phyloP scores from a whole-genome alignment of 2,888 invertebrate genomes.

The Apocheima hispidaria region DNA sequence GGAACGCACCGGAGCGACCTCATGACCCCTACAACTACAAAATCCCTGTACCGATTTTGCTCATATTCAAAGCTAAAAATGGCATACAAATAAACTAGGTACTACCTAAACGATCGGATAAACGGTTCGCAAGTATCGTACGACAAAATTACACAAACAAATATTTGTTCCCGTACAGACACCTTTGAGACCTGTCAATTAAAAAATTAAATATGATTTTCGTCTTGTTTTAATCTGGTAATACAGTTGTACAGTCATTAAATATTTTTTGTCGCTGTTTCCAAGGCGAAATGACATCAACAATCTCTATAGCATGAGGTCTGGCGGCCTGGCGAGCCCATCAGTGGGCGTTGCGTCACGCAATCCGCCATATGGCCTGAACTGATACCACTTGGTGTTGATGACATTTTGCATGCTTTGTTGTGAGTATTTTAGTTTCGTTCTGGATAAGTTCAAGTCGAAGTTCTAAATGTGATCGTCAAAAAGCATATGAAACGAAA shows the following conservation, averaged over 20 bases:
- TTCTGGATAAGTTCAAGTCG: neutral
- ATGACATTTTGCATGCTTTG: conserved; percentile 46
- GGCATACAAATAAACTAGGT: too few relatives aligned
- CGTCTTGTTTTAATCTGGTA: conserved; percentile 3
- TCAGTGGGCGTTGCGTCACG: conserved; percentile 43
- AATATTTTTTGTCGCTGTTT: conserved; percentile 15
- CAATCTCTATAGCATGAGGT: conserved; percentile 45
- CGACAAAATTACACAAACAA: too few relatives aligned
- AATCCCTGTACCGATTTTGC: too few relatives aligned
- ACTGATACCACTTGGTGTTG: conserved; percentile 41
- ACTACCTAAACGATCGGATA: too few relatives aligned
- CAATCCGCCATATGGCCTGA: conserved; percentile 44
- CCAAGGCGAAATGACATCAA: conserved; percentile 38
- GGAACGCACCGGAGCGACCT: too few relatives aligned
- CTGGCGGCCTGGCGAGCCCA: conserved; percentile 40
- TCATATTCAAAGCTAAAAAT: too few relatives aligned
- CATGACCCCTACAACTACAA: too few relatives aligned
- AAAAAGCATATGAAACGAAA: too few relatives aligned
- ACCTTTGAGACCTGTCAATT: too few relatives aligned
- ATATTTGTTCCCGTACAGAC: too few relatives aligned
- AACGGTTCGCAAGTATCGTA: too few relatives aligned
- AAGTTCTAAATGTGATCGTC: too few relatives aligned
- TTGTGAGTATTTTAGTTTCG: conserved; percentile 21
- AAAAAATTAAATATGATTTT: neutral
- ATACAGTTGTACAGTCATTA: conserved; percentile 12